Base-by-base conservation (phyloP, 2,113 vertebrate genomes). In the Crotalus horridus region DNA sequence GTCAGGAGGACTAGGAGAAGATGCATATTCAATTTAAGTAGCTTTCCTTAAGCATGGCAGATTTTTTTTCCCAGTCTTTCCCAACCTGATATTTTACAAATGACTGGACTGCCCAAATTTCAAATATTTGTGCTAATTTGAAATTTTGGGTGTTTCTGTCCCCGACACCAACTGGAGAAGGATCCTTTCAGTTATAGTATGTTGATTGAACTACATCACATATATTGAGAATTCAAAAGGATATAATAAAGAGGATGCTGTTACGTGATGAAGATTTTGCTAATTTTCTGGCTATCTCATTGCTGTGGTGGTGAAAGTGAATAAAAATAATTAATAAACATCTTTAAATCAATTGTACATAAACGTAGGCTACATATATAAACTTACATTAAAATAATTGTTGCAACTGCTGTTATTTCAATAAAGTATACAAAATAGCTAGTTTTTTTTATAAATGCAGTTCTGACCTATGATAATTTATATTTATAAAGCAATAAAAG, bases 381-480 rank as follows among this genome's bases (percentile, higher is more conserved):
- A 54, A 53, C 54, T 17, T 91, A 53, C 17, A 81, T 91, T 11
- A 91, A 85, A 33, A 91, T 51, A 39, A 11, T 33, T 24, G 90
- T 23, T 23, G 54, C 64, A 54, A 17, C 3, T 88, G n/a, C 26
- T 54, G 59, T 88, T 6, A 69, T 54, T 56, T 29, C 59, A n/a
- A 54, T 24, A 58, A 53, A 12, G 46, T 46, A 54, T 54, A 39
- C n/a, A 88, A 43, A 17, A 69, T 39, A 64, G 46, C 29, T 87
- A 69, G 29, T 26, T 88, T n/a, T 88, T n/a, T 39, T 51, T 69
- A 88, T 54, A 20, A 88, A 88, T 54, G 58, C 54, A n/a, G 33
- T 51, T 88, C 58, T 92, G 48, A 88, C n/a, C 58, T 92, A 55
- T 69, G 55, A 8, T 69, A 51, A 88, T 92, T 88, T 69, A 88